Evolutionary conservation across 1,140 invertebrate species (phyloP).

Genomic region (Drosophila neocordata): DNA sequence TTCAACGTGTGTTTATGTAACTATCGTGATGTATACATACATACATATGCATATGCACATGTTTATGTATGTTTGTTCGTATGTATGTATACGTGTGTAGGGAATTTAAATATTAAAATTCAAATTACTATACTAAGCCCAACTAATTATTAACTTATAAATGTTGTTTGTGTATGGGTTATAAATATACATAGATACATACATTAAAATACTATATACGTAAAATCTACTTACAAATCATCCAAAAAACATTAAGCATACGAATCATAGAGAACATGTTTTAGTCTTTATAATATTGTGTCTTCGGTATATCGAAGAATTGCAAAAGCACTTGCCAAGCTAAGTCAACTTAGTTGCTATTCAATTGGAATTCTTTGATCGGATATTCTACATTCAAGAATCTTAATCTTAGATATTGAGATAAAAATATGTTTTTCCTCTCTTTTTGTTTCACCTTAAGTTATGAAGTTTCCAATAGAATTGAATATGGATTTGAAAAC

Average conservation of each 20-base stretch:
- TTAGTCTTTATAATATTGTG: not conserved
- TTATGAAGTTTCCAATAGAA: no score
- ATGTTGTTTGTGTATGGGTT: constrained; percentile 44
- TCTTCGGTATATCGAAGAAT: constrained; percentile 40
- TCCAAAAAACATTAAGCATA: not conserved
- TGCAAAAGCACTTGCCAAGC: constrained; percentile 24
- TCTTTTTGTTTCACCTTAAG: no score
- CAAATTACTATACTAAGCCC: constrained; percentile 46
- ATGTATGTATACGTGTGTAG: constrained; percentile 40
- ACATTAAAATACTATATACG: constrained; percentile 37
- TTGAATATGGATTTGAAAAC: no score
- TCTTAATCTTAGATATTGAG: no score
- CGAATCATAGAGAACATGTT: not conserved
- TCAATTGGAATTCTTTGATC: no score
- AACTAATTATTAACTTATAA: constrained; percentile 40
- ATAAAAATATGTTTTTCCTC: no score
- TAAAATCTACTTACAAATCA: constrained; percentile 31
- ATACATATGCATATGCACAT: constrained; percentile 46
- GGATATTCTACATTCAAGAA: no score
- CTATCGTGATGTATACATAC: constrained; percentile 9
- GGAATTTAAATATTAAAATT: constrained; percentile 47
- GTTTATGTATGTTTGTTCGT: not conserved
- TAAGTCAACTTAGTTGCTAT: no score
- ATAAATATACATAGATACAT: not conserved
- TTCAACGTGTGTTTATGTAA: constrained; percentile 57